These are phyloP conservation scores for Ichneumon xanthorius DNA, from an alignment of 2,888 invertebrate species.

Conservation along the genomic window DNA sequence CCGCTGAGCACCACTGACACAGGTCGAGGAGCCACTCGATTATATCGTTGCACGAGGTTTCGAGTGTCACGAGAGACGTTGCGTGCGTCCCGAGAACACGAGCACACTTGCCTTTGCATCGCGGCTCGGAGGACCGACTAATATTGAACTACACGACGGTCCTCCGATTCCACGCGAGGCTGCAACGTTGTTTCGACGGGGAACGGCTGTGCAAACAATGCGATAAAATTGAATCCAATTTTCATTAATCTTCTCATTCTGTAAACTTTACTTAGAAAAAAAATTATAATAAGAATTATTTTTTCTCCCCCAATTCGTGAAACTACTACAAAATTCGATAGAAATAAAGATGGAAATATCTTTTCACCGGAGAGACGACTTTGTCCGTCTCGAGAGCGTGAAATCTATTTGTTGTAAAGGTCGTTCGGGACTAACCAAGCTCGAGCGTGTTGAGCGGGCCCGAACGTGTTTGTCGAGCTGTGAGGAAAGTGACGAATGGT, in stretches of 20 bases:
- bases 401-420: background rate
- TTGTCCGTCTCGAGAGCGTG: background rate
- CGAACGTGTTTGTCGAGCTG: too few species aligned
- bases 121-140: conserved; percentile 15
- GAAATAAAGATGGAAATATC: background rate
- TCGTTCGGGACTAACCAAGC: background rate
- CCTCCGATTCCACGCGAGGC: background rate
- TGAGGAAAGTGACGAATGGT: too few species aligned
- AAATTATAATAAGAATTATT: background rate
- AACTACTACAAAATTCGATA: background rate
- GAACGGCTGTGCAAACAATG: background rate
- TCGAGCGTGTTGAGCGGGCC: too few species aligned
- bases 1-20: conserved; percentile 56
- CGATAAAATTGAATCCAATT: background rate
- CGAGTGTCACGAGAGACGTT: conserved; percentile 58
- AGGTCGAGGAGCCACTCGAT: conserved; percentile 72
- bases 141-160: conserved; percentile 3
- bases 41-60: conserved; percentile 72
- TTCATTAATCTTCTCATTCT: too few species aligned
- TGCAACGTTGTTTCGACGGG: background rate
- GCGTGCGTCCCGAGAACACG: conserved; percentile 31
- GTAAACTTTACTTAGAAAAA: too few species aligned
- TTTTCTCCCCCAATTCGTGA: background rate
- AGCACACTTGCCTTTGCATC: conserved; percentile 19
- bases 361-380: background rate